Evolutionary conservation across 2,113 vertebrate species (phyloP), one percentile per base, ranked within the genome.

Genomic region (Geothlypis trichas): DNA sequence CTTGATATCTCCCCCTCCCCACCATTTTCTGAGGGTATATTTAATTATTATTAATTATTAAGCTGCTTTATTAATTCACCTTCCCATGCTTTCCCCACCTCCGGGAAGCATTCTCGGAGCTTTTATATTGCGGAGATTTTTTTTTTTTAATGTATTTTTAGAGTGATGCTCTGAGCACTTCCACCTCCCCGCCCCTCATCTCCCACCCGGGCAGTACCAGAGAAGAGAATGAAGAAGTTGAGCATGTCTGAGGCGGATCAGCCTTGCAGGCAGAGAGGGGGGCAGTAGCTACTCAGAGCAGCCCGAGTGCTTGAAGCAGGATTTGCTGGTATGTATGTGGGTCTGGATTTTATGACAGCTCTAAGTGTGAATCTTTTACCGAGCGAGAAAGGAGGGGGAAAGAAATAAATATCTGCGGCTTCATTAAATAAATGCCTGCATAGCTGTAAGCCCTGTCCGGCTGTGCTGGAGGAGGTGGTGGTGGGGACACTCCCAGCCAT

Each of bases 311-410:
- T 85, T 30, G 77, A 63, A 96, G 88, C 89, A 69, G 96, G 96
- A 98, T 96, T 97, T 96, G 97, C 97, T 95, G 97, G 97, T 98
- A 97, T 97, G 98, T 97, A 97, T 96, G 93, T 97, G 97, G 97
- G 96, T 97, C 97, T 98, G 96, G 97, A 41, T 88, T 86, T 86
- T 73, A 66, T 94, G 84, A 85, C 89, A 75, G 78, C 98, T 98
- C 72, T 95, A 97, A 96, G 87, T 95, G 95, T 97, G 95, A 98
- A 95, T 94, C 74, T 49, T 65, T 84, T 61, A 31, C 80, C 23
- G 52, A 69, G 82, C 21, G n/a, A 63, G 63, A 71, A 81, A 89
- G 68, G 65, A 89, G 84, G 77, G 81, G 73, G 7, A 41, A 77
- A 82, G 46, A 59, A 57, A 42, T 33, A 68, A 69, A 58, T 37